phyloP scores from a whole-genome alignment of 2,888 invertebrate genomes.

The Uloborus plumipes region DNA sequence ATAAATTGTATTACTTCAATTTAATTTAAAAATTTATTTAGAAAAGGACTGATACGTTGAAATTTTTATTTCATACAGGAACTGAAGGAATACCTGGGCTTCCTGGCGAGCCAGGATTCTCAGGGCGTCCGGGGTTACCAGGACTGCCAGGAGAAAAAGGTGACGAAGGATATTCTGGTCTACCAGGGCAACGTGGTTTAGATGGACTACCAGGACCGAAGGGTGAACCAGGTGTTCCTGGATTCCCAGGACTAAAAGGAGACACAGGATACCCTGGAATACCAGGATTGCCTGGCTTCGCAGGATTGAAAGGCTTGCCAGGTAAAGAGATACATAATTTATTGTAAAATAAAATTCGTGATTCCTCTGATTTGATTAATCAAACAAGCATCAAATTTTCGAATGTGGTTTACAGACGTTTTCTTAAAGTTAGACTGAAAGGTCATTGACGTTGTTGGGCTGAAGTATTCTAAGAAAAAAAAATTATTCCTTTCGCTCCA shows the following conservation, averaged over 20 bases:
- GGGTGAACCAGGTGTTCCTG: conserved; percentile 53
- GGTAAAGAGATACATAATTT: conserved; percentile 10
- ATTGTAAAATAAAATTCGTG: neutral
- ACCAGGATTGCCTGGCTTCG: conserved; percentile 83
- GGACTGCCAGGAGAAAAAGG: conserved; percentile 68
- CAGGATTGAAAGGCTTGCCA: conserved; percentile 82
- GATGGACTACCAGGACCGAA: conserved; percentile 57
- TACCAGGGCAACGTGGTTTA: conserved; percentile 42
- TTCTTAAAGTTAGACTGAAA: neutral
- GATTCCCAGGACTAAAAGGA: conserved; percentile 64
- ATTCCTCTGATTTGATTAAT: neutral
- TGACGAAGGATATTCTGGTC: conserved; percentile 56
- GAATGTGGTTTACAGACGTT: neutral
- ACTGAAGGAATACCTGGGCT: conserved; percentile 58
- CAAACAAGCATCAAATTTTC: neutral
- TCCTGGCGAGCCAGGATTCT: conserved; percentile 63
- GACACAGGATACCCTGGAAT: conserved; percentile 76
- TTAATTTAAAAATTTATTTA: too few relatives aligned
- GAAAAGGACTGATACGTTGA: too few relatives aligned
- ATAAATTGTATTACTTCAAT: too few relatives aligned
- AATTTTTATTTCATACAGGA: conserved; percentile 17
- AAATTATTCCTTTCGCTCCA: too few relatives aligned
- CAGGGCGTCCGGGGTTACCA: conserved; percentile 65
- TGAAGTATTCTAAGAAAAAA: too few relatives aligned
- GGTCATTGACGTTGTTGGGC: too few relatives aligned